These are phyloP conservation scores for Leptinotarsa tumamoca DNA, from an alignment of 2,888 invertebrate species.

Conservation along the genomic window DNA sequence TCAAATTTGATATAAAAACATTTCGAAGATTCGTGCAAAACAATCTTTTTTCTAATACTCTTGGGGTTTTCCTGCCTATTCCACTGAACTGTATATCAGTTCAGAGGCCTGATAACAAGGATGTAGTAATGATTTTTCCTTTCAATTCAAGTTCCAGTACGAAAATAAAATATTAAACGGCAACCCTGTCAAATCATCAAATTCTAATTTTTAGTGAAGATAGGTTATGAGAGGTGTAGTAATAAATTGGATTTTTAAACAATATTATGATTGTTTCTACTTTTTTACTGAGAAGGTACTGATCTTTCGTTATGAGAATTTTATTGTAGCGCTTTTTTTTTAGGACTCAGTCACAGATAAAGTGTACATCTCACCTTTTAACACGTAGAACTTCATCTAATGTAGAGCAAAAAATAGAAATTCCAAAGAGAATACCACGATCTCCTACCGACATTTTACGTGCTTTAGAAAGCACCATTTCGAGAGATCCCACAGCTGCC, in stretches of 20 bases:
- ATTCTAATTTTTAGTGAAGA: background rate
- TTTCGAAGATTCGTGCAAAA: too few relatives aligned
- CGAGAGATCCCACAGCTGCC: constrained; percentile 85
- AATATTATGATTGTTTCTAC: constrained; percentile 22
- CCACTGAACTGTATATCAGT: too few relatives aligned
- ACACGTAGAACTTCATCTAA: constrained; percentile 29
- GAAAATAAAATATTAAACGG: too few relatives aligned
- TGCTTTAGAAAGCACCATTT: constrained; percentile 80
- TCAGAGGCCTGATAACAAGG: too few relatives aligned
- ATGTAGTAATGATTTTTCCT: too few relatives aligned
- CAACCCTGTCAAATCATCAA: too few relatives aligned
- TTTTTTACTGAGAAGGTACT: constrained; percentile 25
- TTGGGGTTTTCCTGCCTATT: too few relatives aligned
- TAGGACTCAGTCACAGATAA: constrained; percentile 1
- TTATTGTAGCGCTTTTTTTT: background rate
- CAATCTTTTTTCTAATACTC: too few relatives aligned
- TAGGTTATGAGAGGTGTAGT: background rate
- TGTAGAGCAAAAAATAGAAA: constrained; percentile 67
- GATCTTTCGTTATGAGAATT: background rate
- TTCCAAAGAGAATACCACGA: constrained; percentile 80
- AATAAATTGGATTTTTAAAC: background rate
- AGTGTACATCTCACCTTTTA: background rate
- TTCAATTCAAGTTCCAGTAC: too few relatives aligned
- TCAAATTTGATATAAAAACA: too few relatives aligned
- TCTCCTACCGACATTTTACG: constrained; percentile 85